Evolutionary conservation across 2,888 invertebrate species (phyloP).

Genomic region (Graphium colonna): DNA sequence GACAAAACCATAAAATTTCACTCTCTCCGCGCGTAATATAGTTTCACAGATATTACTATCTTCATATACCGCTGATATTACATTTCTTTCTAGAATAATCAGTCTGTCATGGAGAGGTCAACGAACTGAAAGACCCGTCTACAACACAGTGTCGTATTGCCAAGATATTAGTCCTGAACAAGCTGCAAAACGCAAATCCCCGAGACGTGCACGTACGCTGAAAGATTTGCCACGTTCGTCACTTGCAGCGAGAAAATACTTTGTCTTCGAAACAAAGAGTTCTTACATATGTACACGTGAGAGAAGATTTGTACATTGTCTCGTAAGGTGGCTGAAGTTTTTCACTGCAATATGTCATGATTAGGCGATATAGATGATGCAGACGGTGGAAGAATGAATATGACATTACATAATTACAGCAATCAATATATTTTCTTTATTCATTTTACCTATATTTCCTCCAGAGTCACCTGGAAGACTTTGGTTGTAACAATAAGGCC

Average conservation of each 20-base stretch:
- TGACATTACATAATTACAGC: no score
- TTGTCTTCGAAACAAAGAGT: not conserved
- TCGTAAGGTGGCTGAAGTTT: not conserved
- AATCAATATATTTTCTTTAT: no score
- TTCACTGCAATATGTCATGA: not conserved
- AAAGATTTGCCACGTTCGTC: not conserved
- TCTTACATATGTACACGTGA: not conserved
- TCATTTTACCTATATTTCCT: no score
- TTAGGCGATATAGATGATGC: no score
- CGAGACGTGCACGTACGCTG: not conserved
- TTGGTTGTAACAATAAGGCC: no score
- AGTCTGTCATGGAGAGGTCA: not conserved
- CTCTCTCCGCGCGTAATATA: no score
- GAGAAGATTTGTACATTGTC: not conserved
- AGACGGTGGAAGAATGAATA: no score
- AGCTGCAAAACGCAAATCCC: not conserved
- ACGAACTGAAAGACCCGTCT: not conserved
- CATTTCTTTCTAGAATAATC: no score
- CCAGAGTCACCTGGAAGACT: no score
- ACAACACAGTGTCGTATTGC: conserved; percentile 13
- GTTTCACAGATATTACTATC: no score
- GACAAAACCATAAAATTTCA: no score
- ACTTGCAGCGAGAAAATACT: not conserved
- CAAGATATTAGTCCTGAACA: not conserved
- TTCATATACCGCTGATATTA: no score